Evolutionary conservation across 2,113 vertebrate species (phyloP).

Genomic region (Hippocampus abdominalis): DNA sequence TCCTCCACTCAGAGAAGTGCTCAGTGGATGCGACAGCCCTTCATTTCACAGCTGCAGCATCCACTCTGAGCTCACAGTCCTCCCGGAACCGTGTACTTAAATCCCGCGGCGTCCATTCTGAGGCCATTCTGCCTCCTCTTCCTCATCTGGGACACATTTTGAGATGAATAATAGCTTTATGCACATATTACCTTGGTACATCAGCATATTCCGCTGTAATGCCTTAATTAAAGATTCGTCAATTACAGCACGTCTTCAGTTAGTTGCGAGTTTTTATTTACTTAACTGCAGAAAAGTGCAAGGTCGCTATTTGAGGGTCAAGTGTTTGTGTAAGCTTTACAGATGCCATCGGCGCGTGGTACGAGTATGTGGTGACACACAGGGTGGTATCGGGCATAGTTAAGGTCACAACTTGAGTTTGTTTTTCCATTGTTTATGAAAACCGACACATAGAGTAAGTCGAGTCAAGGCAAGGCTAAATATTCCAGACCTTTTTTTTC

Average conservation of each 20-base stretch:
- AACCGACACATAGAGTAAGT: background rate
- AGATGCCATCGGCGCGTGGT: too few relatives aligned
- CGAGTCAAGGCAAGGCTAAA: background rate
- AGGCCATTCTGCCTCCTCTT: constrained; percentile 46
- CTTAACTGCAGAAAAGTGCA: background rate
- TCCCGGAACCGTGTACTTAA: constrained; percentile 52
- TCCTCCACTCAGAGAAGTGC: constrained; percentile 62
- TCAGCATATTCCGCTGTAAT: background rate
- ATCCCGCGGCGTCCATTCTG: constrained; percentile 59
- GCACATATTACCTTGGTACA: constrained; percentile 31
- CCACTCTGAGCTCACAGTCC: constrained; percentile 58
- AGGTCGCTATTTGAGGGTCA: background rate
- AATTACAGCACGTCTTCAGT: background rate
- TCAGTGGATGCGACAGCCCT: constrained; percentile 67
- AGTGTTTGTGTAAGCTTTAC: background rate
- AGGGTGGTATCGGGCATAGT: background rate
- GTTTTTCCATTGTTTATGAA: background rate
- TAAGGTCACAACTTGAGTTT: background rate
- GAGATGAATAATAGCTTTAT: constrained; percentile 54
- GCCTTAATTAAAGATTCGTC: background rate
- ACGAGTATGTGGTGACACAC: too few relatives aligned
- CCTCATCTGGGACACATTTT: constrained; percentile 47
- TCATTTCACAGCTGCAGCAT: constrained; percentile 70
- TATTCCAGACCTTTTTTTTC: background rate
- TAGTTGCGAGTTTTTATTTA: background rate